Conservation (phyloP, 2,888 invertebrate genomes). For the Electrophaes corylata region DNA sequence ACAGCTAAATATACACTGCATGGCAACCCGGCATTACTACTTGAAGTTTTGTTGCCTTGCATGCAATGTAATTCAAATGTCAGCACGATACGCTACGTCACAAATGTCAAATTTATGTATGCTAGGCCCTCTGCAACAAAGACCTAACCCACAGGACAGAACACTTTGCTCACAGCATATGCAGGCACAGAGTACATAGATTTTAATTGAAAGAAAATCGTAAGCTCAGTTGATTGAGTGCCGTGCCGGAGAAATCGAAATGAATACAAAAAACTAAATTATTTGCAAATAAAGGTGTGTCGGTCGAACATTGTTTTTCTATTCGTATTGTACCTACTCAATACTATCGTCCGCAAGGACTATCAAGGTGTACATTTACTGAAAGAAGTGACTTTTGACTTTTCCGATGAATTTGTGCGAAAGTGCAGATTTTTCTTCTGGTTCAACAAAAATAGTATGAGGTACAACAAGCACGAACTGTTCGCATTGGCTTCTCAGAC, state of each 20-base stretch:
- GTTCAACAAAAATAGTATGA: slow-evolving; percentile 62
- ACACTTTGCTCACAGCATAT: too few species aligned
- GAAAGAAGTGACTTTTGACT: slow-evolving; percentile 9
- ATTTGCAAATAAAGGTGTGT: not conserved
- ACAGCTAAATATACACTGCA: too few species aligned
- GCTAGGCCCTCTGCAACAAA: too few species aligned
- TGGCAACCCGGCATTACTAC: too few species aligned
- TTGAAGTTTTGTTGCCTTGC: too few species aligned
- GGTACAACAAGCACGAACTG: slow-evolving; percentile 96
- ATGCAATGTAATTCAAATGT: too few species aligned
- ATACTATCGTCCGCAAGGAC: not conserved
- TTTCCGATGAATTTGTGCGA: slow-evolving; percentile 22
- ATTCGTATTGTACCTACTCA: not conserved
- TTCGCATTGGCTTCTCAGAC: slow-evolving; percentile 93
- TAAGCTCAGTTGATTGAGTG: not conserved
- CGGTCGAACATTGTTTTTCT: not conserved
- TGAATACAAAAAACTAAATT: not conserved
- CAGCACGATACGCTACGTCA: too few species aligned
- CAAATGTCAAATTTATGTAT: too few species aligned
- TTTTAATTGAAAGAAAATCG: too few species aligned
- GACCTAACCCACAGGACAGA: too few species aligned
- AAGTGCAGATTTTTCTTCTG: slow-evolving; percentile 7
- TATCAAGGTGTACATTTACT: not conserved
- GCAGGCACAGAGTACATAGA: too few species aligned
- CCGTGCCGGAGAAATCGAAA: not conserved